Percentiles rank a stretch among this genome's conserved stretches.
These are phyloP conservation scores for Julus scandinavius DNA, from an alignment of 2,888 invertebrate species.

Conservation along the genomic window DNA sequence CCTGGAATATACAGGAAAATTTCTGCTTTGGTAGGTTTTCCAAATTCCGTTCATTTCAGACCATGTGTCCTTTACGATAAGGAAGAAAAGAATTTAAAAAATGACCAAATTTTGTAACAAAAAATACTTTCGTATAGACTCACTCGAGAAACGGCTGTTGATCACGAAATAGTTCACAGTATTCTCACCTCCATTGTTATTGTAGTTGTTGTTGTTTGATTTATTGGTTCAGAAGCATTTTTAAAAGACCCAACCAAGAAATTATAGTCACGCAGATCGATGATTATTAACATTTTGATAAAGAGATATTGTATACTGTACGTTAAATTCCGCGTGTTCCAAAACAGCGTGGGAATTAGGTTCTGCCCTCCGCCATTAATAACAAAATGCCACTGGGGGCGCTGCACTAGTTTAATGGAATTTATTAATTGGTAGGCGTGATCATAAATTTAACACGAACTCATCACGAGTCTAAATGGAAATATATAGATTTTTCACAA, in stretches of 20 bases:
- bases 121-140: not conserved
- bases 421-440: too few relatives aligned
- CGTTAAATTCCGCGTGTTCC: not conserved
- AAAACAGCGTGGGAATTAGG: not conserved
- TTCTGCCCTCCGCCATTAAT: not conserved
- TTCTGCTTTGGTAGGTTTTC: not conserved
- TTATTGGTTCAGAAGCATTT: slow-evolving; percentile 28
- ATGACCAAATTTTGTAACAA: not conserved
- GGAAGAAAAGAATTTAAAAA: not conserved
- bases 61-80: not conserved
- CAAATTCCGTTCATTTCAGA: not conserved
- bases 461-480: too few relatives aligned
- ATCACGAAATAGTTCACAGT: not conserved
- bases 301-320: not conserved
- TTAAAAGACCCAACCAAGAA: slow-evolving; percentile 8
- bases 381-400: not conserved
- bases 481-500: too few relatives aligned
- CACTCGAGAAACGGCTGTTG: not conserved
- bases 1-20: not conserved
- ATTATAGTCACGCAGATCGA: slow-evolving; percentile 20
- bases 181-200: slow-evolving; percentile 21
- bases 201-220: slow-evolving; percentile 12
- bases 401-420: too few relatives aligned
- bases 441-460: too few relatives aligned
- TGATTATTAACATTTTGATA: slow-evolving; percentile 1